A percentile compares a stretch with the other conserved stretches of the same genome.
Conservation (phyloP, 2,113 vertebrate species). For the Stegostoma tigrinum region DNA sequence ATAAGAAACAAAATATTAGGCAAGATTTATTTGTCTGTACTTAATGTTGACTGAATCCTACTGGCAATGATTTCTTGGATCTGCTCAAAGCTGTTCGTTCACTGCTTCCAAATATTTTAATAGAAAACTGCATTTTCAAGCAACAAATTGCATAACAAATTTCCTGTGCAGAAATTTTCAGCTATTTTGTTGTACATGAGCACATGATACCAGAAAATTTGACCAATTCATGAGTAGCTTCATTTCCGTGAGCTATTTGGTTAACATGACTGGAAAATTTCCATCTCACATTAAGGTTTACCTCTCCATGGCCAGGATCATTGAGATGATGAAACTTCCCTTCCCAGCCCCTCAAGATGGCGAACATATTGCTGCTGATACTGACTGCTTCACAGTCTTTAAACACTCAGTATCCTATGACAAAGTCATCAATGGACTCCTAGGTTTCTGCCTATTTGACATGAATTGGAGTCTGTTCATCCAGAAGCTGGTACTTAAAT, state of each 20-base stretch:
- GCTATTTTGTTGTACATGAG: neutral
- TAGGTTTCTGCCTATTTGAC: too few species aligned
- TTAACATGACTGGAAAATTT: neutral
- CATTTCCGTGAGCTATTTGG: neutral
- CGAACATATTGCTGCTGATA: too few species aligned
- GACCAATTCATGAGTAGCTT: neutral
- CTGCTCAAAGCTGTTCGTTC: neutral
- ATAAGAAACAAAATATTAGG: too few species aligned
- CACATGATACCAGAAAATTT: neutral
- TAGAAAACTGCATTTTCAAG: neutral
- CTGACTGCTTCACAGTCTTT: too few species aligned
- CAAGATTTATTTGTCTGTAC: neutral
- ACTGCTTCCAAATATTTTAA: neutral
- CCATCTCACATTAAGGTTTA: neutral
- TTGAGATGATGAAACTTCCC: too few species aligned
- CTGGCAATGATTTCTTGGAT: neutral
- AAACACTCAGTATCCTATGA: too few species aligned
- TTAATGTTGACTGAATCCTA: neutral
- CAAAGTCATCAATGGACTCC: too few species aligned
- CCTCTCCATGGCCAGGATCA: neutral
- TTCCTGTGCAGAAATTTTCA: neutral
- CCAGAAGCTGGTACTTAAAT: too few species aligned
- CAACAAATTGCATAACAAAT: neutral
- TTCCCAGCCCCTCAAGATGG: too few species aligned
- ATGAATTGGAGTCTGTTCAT: too few species aligned